Evolutionary conservation across 2,113 vertebrate species (phyloP), one percentile per base, ranked within the genome.

Genomic region (Petroica traversi): DNA sequence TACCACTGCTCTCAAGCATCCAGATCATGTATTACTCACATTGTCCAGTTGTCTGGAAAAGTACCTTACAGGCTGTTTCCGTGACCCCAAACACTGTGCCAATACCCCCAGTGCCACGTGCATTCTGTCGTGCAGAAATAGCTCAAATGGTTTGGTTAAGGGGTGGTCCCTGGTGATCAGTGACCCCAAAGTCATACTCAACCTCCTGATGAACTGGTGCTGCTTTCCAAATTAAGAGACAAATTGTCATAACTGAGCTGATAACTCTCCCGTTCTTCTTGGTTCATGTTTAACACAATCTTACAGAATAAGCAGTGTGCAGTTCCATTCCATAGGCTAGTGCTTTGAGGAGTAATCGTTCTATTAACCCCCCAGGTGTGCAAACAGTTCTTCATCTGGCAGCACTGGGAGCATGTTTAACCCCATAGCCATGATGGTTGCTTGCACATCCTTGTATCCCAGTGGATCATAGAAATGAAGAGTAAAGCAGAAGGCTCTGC

Each of bases 261-360:
- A 12, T 45, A 61, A 28, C 45, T 23, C 6, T 86, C 28, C 19
- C 4, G 9, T 51, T 68, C 18, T 41, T 48, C 51, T 38, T 68
- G 9, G 33, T 61, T 68, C 1, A 0, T 61, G 54, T 68, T 68
- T 45, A 45, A 19, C 14, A 8, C n/a, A 38, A 28, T 28, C 12
- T 45, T 77, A 24, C 19, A 61, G 8, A 33, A 18, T n/a, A 45
- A 68, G 18, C 23, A 38, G 19, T 8, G 38, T 45, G 38, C 0
- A 0, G 28, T 86, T 86, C 38, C 0, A 0, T 61, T 77, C 19
- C 3, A 2, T 9, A 23, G 23, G 9, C n/a, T 38, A 5, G 23
- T 45, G 54, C 18, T 45, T 68, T 86, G 54, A 45, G 38, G 62
- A 45, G 45, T 28, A 45, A n/a, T 61, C 24, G 19, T 36, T 59